Conservation (phyloP, 2,797 vertebrate species). For the Lacerta viridis region DNA sequence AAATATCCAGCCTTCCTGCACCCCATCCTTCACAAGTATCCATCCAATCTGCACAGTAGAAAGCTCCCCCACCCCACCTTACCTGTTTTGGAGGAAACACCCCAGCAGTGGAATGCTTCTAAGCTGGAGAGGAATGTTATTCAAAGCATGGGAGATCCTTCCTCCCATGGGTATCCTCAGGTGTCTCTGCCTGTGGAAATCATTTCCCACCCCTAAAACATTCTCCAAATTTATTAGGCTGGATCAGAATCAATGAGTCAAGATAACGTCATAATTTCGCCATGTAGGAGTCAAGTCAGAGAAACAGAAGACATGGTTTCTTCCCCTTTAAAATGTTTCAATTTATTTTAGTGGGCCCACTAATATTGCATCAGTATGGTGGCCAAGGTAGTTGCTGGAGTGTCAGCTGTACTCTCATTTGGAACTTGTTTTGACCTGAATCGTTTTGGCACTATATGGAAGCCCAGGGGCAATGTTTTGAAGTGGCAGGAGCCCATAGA, state of each 20-base stretch:
- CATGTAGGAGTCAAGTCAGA: neutral
- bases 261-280: neutral
- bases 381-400: neutral
- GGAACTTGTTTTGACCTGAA: neutral
- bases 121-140: neutral
- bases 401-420: neutral
- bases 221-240: neutral
- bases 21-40: neutral
- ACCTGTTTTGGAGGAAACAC: neutral
- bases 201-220: neutral
- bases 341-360: neutral
- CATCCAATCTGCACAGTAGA: neutral
- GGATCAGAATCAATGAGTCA: neutral
- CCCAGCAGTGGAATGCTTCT: neutral
- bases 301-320: neutral
- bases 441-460: neutral
- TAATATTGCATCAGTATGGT: neutral
- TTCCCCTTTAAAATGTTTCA: neutral
- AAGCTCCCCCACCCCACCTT: neutral
- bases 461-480: neutral
- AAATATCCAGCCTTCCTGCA: neutral
- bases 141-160: neutral
- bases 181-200: neutral
- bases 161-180: neutral
- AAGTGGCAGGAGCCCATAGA: fast-evolving